Percentiles rank a stretch among this genome's conserved stretches.
These are phyloP conservation scores for Baronia brevicornis DNA, from an alignment of 2,888 invertebrate species.

Conservation along the genomic window DNA sequence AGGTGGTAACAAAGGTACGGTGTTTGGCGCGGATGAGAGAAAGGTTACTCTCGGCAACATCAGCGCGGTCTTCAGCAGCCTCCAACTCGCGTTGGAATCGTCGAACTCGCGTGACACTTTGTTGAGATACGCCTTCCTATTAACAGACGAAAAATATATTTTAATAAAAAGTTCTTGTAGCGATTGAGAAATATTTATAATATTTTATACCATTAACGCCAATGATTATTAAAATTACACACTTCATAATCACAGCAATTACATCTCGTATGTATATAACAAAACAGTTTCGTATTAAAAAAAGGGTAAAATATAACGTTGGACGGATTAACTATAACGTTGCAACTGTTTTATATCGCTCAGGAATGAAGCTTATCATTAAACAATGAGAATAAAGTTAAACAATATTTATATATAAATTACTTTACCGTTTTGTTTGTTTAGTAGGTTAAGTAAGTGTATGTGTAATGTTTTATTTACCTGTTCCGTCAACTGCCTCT, in stretches of 20 bases:
- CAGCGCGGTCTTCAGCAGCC: slow-evolving; percentile 97
- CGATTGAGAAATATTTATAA: background rate
- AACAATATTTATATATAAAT: too few species aligned
- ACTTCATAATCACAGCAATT: background rate
- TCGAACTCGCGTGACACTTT: slow-evolving; percentile 95
- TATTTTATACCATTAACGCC: too few species aligned
- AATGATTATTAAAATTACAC: too few species aligned
- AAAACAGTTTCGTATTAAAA: background rate
- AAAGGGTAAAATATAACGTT: background rate
- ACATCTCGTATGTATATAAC: too few species aligned
- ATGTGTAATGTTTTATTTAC: slow-evolving; percentile 48
- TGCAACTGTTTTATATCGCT: too few species aligned
- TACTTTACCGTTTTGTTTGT: too few species aligned
- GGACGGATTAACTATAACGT: slow-evolving; percentile 5
- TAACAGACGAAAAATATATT: slow-evolving; percentile 25
- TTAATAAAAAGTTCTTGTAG: slow-evolving; percentile 10
- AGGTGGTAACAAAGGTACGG: slow-evolving; percentile 97
- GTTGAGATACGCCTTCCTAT: slow-evolving; percentile 93
- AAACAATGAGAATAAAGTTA: background rate
- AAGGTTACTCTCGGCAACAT: slow-evolving; percentile 94
- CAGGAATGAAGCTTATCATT: too few species aligned
- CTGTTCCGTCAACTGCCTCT: slow-evolving; percentile 96
- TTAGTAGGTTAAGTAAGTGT: too few species aligned
- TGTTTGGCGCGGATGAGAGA: slow-evolving; percentile 98
- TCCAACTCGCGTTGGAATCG: slow-evolving; percentile 99